phyloP scores from a whole-genome alignment of 2,888 invertebrate species.

The Calameuta idolon region DNA sequence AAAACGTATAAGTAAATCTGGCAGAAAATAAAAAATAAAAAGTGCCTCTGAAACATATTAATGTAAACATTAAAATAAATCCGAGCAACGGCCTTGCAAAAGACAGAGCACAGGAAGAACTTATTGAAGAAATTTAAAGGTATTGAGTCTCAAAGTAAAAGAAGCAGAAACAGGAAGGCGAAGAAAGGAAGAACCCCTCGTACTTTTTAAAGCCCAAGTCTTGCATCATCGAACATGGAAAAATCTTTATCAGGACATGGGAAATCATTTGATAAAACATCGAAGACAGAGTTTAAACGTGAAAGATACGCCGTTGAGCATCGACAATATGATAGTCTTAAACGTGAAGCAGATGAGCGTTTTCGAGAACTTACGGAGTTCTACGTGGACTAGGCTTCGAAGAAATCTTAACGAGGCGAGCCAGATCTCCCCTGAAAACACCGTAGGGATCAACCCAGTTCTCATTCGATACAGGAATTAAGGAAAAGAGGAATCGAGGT shows the following conservation, averaged over 20 bases:
- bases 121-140: neutral
- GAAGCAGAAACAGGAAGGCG: neutral
- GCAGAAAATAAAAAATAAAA: neutral
- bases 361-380: slow-evolving; percentile 60
- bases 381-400: slow-evolving; percentile 62
- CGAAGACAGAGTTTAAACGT: neutral
- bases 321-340: neutral
- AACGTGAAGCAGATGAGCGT: neutral
- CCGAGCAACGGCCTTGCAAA: neutral
- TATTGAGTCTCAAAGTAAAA: neutral
- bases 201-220: neutral
- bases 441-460: slow-evolving; percentile 40
- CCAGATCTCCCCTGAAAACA: slow-evolving; percentile 72
- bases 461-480: neutral
- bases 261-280: neutral
- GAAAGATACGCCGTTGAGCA: neutral
- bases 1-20: neutral
- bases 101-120: neutral
- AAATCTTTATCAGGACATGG: neutral
- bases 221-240: neutral
- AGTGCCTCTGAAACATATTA: neutral
- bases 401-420: slow-evolving; percentile 62
- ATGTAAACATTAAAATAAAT: neutral
- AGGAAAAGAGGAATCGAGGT: neutral
- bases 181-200: neutral